Evolutionary conservation across 2,113 vertebrate species (phyloP), one percentile per base, ranked within the genome.

Genomic region (Bufo bufo): DNA sequence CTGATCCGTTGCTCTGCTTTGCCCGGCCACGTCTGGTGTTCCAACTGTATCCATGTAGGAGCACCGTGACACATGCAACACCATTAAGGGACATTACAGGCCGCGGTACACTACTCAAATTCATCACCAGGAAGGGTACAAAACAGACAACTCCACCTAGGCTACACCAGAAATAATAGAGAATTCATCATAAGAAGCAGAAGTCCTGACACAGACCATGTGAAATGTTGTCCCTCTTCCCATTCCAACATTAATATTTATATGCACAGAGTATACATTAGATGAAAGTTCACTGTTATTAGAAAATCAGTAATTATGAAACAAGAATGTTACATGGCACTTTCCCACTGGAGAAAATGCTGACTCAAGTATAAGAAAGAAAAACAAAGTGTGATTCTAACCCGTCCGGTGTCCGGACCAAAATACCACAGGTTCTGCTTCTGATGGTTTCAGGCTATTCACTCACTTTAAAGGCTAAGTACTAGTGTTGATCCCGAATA

Each of bases 171-270:
- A 19, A 47, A 74, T 74, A 74, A 47, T 45, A 74, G 49, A 74
- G 43, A 74, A 47, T 13, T 9, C 33, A 74, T 47, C 71, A 47
- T 74, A 43, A 4, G 71, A 74, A 47, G 71, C 14, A 33, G 33
- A 47, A 74, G 71, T 74, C 43, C 14, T 16, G 43, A 47, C 71
- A 13, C 4, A 7, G 33, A 72, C 14, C 0, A 17, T 47, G 43
- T 3, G 45, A 74, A 14, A 74, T 47, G 6, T 74, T 74, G 71
- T 74, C 43, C 66, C 19, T 74, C 71, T 47, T 74, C 71, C 6
- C 13, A 19, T 47, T 74, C 71, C 71, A 74, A 74, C 71, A 74
- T 74, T 74, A 74, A 74, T 74, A 74, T 74, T 74, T 74, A 47
- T 7, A 23, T 8, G 14, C 13, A 47, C 5, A 74, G 19, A 47